Evolutionary conservation across 2,113 vertebrate genomes (phyloP), one percentile per base, ranked within the genome.

Genomic region (Vidua chalybeata): DNA sequence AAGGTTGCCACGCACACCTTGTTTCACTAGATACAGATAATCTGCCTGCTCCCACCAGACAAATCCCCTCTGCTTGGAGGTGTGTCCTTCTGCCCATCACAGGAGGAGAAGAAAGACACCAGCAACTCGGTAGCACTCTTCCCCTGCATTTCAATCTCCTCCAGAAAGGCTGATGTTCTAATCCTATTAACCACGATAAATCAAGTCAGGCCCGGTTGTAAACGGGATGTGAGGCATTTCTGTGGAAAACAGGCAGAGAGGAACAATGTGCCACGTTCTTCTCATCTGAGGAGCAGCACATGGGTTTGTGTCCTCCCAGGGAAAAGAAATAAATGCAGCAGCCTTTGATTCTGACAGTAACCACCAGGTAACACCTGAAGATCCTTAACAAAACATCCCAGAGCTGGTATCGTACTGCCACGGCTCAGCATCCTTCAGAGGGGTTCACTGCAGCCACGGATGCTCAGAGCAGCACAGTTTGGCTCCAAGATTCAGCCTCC

Each of bases 121-220:
- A 89, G 94, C 15, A 49, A 96, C 96, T 97, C 73, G 2, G 95
- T 78, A 76, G 94, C 91, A 81, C 94, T 96, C 95, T 73, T 87
- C 79, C 89, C 56, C 19, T 95, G 94, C 92, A 95, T 93, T 97
- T 94, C 96, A 96, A 97, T 96, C 85, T 96, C 96, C 94, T 94
- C 94, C 94, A 97, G 97, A 96, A 94, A 94, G 87, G 68, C 95
- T 97, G 97, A 96, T 35, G 82, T 69, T 85, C 96, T 98, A 97
- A 98, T 98, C 98, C 97, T 96, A 97, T 98, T 98, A 98, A 97
- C 79, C 58, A 92, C 6, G 17, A 97, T 92, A 96, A 97, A 97
- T 95, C 97, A 94, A 97, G 96, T 93, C 94, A 93, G 95, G 94
- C 87, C 93, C 76, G n/a, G 64, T 63, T 84, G 96, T 76, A 91